phyloP scores from a whole-genome alignment of 2,888 invertebrate species.

The Norana najaformis region DNA sequence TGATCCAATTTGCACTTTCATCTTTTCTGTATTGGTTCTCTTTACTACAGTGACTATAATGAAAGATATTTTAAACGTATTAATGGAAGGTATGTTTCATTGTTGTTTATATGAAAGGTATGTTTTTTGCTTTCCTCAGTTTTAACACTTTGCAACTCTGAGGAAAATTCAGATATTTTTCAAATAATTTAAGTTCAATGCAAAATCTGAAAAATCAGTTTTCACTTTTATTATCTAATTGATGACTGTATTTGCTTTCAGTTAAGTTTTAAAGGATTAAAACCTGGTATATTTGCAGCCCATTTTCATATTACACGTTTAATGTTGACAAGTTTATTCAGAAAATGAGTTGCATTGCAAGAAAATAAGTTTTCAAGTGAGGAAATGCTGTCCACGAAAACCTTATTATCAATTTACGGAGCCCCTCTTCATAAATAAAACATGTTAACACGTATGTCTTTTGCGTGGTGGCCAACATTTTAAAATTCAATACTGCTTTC shows the following conservation, averaged over 20 bases:
- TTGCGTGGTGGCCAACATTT: neutral
- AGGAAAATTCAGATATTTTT: neutral
- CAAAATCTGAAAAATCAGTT: neutral
- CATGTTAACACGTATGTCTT: neutral
- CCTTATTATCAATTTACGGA: neutral
- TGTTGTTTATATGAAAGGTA: neutral
- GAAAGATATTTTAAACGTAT: slow-evolving; percentile 74
- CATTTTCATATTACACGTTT: neutral
- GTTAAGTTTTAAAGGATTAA: neutral
- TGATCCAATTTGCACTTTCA: slow-evolving; percentile 82
- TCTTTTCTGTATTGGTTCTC: slow-evolving; percentile 80
- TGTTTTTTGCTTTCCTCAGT: neutral
- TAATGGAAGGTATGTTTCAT: slow-evolving; percentile 71
- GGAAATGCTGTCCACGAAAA: neutral
- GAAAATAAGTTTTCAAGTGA: neutral
- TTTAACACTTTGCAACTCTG: no score
- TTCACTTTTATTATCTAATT: neutral
- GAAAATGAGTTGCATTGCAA: neutral
- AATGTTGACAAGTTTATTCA: neutral
- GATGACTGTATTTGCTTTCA: neutral
- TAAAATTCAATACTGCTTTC: neutral
- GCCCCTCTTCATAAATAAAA: neutral
- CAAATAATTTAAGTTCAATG: neutral
- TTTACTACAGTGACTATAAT: slow-evolving; percentile 77
- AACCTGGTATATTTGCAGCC: neutral